Evolutionary conservation across 2,113 vertebrate species (phyloP).

Genomic region (Gadus macrocephalus): DNA sequence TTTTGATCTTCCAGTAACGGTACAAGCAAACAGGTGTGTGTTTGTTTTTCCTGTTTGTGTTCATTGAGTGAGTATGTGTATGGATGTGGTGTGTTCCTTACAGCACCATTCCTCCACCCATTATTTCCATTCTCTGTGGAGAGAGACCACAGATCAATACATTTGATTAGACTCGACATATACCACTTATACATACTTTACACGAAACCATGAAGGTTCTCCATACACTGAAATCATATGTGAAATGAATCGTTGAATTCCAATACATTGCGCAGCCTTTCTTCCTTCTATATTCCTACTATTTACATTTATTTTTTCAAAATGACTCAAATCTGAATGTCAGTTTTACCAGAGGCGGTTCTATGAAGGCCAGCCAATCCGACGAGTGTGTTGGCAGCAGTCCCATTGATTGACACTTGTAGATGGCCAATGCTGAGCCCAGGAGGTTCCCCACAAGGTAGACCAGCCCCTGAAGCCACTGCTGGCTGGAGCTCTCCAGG

Average conservation of each 20-base stretch:
- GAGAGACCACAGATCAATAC: background rate
- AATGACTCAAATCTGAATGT: too few species aligned
- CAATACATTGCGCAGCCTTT: too few species aligned
- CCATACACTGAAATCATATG: too few species aligned
- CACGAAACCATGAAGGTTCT: too few species aligned
- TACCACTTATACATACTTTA: too few species aligned
- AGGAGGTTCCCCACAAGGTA: conserved; percentile 93
- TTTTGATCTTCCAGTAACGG: too few species aligned
- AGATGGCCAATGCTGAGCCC: conserved; percentile 89
- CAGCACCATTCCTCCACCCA: conserved; percentile 90
- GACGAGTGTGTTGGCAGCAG: conserved; percentile 93
- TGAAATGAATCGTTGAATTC: too few species aligned
- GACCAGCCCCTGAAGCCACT: conserved; percentile 91
- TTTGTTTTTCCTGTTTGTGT: too few species aligned
- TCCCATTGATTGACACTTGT: conserved; percentile 98
- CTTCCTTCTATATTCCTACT: too few species aligned
- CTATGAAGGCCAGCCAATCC: conserved; percentile 94
- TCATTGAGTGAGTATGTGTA: background rate
- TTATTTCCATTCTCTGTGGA: conserved; percentile 88
- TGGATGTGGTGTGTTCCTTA: conserved; percentile 48
- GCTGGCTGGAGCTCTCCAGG: conserved; percentile 93
- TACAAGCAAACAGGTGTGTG: too few species aligned
- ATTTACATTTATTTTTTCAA: too few species aligned
- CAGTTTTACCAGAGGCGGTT: conserved; percentile 84
- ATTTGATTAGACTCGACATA: too few species aligned